Evolutionary conservation across 2,797 vertebrate genomes (phyloP).

Genomic region (Bradypodion ventrale): DNA sequence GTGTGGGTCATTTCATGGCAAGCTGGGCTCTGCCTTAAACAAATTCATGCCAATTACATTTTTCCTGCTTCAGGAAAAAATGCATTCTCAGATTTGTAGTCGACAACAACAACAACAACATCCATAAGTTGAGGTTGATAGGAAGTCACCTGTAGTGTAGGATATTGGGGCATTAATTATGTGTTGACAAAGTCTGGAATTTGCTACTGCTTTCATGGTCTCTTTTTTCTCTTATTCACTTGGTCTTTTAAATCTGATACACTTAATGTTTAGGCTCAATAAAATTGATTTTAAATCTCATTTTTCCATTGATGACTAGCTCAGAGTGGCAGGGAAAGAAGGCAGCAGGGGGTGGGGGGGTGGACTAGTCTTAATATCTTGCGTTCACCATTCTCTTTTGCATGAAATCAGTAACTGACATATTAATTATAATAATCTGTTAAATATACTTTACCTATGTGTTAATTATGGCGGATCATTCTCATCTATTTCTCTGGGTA

Average conservation of each 20-base stretch:
- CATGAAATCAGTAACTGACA: conserved; percentile 80
- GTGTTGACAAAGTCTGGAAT: conserved; percentile 64
- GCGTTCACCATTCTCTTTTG: conserved; percentile 77
- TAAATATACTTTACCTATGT: conserved; percentile 83
- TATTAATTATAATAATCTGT: conserved; percentile 84
- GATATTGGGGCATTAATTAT: conserved; percentile 60
- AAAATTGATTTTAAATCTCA: conserved; percentile 74
- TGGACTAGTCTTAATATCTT: conserved; percentile 77
- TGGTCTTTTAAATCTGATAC: conserved; percentile 67
- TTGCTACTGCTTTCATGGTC: conserved; percentile 53
- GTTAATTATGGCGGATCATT: conserved; percentile 81
- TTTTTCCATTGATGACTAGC: conserved; percentile 51
- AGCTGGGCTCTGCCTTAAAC: too few relatives aligned
- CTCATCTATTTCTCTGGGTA: conserved; percentile 82
- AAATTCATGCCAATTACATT: too few relatives aligned
- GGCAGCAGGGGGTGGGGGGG: conserved; percentile 35
- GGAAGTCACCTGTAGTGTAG: conserved; percentile 58
- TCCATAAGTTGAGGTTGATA: conserved; percentile 10
- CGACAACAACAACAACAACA: too few relatives aligned
- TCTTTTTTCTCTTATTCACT: conserved; percentile 54
- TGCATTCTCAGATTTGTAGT: too few relatives aligned
- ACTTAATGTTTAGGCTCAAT: conserved; percentile 74
- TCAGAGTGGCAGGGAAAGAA: not conserved
- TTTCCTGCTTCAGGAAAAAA: too few relatives aligned
- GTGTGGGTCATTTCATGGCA: too few relatives aligned